Evolutionary conservation across 2,113 vertebrate species (phyloP), one percentile per base, ranked within the genome.

Genomic region (Rhadina sibilatrix): DNA sequence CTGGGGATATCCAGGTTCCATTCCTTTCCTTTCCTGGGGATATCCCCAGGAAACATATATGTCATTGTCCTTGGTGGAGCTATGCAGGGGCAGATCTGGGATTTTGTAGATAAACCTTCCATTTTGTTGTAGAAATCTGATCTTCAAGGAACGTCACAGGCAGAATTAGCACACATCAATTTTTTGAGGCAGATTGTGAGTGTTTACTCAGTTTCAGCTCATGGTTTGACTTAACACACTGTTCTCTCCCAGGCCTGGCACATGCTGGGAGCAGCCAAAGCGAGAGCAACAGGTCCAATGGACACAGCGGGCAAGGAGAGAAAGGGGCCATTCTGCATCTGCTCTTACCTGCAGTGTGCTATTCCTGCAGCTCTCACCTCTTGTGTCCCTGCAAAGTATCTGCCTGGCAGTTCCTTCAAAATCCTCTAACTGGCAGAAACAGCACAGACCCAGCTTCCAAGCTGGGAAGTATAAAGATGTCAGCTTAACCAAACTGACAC

Each of bases 221-320:
- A 35, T 10, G 30, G 60, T 72, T 57, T 65, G 56, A 50, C 15
- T 65, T 42, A 44, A n/a, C 10, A 12, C 18, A 18, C 7, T 37
- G 81, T 15, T 70, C 31, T 23, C 3, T 1, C 37, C 63, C n/a
- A 60, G 21, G 65, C 69, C 37, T 49, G 54, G 24, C 6, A 2
- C 40, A 3, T 0, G 24, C 59, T 50, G 77, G 31, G 30, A 74
- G 87, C 20, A 50, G 49, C 49, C 3, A 2, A 44, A 37, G 69
- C 0, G 0, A 53, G 64, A 90, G 33, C 72, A 72, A 30, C 8
- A 10, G 3, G 1, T 30, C 40, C 0, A 3, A 10, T 0, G 2
- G 44, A 18, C 20, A 25, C 24, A 63, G 24, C 0, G 0, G 46
- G 31, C 46, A 69, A 40, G 44, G 27, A 15, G n/a, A 61, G 24